Evolutionary conservation across 2,797 vertebrate species (phyloP), one percentile per base, ranked within the genome.

Genomic region (Acipenser oxyrinchus): DNA sequence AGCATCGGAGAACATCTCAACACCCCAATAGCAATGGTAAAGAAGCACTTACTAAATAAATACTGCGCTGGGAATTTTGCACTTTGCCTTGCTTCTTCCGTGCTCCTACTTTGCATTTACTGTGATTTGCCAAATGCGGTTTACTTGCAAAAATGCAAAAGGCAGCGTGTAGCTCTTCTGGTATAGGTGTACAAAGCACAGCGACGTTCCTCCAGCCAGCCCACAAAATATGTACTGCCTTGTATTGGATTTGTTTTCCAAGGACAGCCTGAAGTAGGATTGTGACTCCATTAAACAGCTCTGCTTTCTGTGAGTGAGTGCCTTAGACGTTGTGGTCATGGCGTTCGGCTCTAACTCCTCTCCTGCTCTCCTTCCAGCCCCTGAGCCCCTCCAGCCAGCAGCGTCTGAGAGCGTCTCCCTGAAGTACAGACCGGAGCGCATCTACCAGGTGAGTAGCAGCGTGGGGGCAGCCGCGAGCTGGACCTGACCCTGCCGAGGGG

Each of bases 401-500:
- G 52, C 92, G 90, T 10, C 85, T 94, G 65, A 86, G 87, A 79
- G 80, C 81, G 60, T 99, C 0, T 81, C 86, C 0, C 84, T 83
- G 66, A 94, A 78, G 64, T 90, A 98, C 0, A 86, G 91, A 4
- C 78, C 87, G 0, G 88, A 84, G 48, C 95, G 92, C 77, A 89
- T 99, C 72, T 97, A 92, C 85, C 94, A 96, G 80, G 88, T 94
- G 81, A 87, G 71, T 2, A 80, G 81, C 69, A 78, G 85, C 0
- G 75, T 89, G 77, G 91, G 6, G 90, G 93, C 64, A 78, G 82
- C 66, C 87, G 88, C n/a, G 89, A 95, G 64, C 78, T 99, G 84
- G 95, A 98, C 81, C 89, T 99, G 78, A 93, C 81, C 11, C 81
- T 98, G 69, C 84, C 71, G 10, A 91, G 79, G 71, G 4, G 95